Evolutionary conservation across 2,888 invertebrate species (phyloP), one percentile per base, ranked within the genome.

Genomic region (Polydrusus tereticollis): DNA sequence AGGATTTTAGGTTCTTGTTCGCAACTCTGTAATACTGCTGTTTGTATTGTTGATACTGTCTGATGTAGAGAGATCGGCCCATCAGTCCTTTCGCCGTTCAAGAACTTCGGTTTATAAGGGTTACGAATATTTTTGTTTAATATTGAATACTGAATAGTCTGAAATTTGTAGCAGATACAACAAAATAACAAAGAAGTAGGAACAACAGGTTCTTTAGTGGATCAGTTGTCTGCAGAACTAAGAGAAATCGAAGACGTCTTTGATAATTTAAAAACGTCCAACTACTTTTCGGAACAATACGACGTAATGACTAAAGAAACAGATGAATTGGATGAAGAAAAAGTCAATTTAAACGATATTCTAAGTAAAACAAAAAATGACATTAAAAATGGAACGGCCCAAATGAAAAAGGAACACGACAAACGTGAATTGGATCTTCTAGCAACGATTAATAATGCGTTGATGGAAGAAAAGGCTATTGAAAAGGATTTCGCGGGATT

Each of bases 161-260:
- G 18, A n/a, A n/a, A 50, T 38, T 50, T 52, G 8, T 36, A 64
- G 64, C 3, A 10, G 12, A 23, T 21, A 23, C 36, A 65, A 16
- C 21, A 55, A 8, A 55, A 38, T 18, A 36, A 55, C n/a, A 18
- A 65, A 18, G 41, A 55, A 36, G 43, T 55, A n/a, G 8, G 43
- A 33, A 1, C 41, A 12, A 33, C 43, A 2, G 16, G 4, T 23
- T n/a, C 45, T 2, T 10, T 26, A 23, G 20, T 66, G 8, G 20
- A 58, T 8, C 21, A 18, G 45, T 10, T 66, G 7, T 43, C 45
- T 3, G 8, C 21, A n/a, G 66, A 66, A 58, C 7, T 66, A 33
- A 58, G 58, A 43, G 36, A 58, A 14, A 26, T 45, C 4, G 57
- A 45, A 21, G 20, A 8, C 6, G 26, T 38, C 0, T 14, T 43